Conservation (phyloP, 2,888 invertebrate genomes). For the Atethmia centrago region DNA sequence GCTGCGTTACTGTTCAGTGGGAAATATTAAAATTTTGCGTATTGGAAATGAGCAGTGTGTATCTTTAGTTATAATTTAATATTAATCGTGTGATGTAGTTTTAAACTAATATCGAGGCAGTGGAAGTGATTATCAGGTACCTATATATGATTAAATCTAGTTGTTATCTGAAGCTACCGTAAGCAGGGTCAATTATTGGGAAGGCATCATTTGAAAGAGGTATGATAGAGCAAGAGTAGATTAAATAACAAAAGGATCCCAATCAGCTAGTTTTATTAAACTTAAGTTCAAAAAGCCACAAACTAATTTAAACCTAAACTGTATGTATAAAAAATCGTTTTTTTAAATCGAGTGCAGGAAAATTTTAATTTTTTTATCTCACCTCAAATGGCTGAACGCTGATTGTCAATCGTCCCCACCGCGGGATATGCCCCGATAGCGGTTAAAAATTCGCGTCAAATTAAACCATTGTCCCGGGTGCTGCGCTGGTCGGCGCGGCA, state of each 20-base stretch:
- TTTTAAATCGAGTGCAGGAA: constrained; percentile 14
- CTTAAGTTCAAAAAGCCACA: neutral
- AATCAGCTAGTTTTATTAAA: neutral
- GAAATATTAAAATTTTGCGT: constrained; percentile 51
- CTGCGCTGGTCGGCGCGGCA: constrained; percentile 49
- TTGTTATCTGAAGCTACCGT: neutral
- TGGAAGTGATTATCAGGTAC: neutral
- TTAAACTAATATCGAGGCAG: neutral
- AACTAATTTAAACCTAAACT: constrained; percentile 20
- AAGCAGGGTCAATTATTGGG: neutral
- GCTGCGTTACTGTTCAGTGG: constrained; percentile 48
- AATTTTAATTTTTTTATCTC: constrained; percentile 55
- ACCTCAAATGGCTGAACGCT: constrained; percentile 64
- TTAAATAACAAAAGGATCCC: neutral
- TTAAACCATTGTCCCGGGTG: constrained; percentile 73
- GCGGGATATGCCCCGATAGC: constrained; percentile 67
- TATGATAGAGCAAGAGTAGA: no score
- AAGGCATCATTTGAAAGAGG: neutral
- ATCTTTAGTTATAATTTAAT: constrained; percentile 10
- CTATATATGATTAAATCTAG: neutral
- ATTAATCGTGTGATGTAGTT: neutral
- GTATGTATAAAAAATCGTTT: constrained; percentile 19
- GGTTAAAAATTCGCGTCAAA: constrained; percentile 78
- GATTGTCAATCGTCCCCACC: constrained; percentile 74
- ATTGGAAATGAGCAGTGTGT: constrained; percentile 27